Percentiles rank a stretch among this genome's conserved stretches.
Evolutionary conservation across 2,113 vertebrate species (phyloP).

Genomic region (Tauraco erythrolophus): DNA sequence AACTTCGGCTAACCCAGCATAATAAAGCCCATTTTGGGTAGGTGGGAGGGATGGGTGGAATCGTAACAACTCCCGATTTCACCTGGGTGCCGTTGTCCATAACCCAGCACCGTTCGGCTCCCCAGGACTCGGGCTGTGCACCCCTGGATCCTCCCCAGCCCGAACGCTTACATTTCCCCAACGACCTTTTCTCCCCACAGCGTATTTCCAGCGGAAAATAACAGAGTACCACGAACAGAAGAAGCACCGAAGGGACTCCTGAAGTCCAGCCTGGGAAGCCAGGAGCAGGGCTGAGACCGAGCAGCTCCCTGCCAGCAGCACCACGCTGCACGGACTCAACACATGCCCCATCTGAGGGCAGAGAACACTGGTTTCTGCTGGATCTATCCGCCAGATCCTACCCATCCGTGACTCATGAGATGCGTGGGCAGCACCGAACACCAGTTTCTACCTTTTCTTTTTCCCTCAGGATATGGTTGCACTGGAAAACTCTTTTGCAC

Average conservation of each 20-base stretch:
- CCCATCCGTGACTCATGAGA: neutral
- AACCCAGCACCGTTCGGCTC: rapidly evolving
- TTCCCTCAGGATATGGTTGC: neutral
- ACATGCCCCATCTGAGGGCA: neutral
- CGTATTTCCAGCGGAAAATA: slow-evolving; percentile 87
- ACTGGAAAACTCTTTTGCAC: slow-evolving; percentile 5
- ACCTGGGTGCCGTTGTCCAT: neutral
- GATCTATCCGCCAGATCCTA: neutral
- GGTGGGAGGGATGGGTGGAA: neutral
- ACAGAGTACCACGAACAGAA: slow-evolving; percentile 84
- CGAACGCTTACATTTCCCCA: rapidly evolving
- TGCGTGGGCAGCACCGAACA: neutral
- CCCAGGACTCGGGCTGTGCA: neutral
- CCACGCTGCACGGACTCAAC: neutral
- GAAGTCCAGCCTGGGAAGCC: neutral
- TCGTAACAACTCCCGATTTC: neutral
- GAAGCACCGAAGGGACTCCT: slow-evolving; percentile 81
- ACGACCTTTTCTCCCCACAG: slow-evolving; percentile 42
- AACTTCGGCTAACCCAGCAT: neutral
- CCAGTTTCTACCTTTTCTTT: neutral
- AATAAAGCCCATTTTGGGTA: neutral
- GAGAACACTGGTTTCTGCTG: neutral
- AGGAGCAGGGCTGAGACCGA: neutral
- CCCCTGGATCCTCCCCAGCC: neutral
- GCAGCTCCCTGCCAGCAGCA: neutral